Conservation (phyloP, 2,888 invertebrate species). For the Drosophila stalkeri region DNA sequence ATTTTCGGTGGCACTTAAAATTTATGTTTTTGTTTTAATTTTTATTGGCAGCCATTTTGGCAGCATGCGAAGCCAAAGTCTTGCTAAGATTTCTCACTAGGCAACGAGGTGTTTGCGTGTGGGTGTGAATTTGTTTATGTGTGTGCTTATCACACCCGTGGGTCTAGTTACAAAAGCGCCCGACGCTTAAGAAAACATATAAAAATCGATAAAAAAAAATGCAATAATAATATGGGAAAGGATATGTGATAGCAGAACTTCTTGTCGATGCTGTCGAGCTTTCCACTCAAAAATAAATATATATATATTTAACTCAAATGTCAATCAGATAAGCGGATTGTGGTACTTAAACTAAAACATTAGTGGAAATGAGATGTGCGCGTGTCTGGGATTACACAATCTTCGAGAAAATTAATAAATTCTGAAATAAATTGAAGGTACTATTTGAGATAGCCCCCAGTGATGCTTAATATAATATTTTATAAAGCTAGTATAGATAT, state of each 20-base stretch:
- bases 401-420: background rate
- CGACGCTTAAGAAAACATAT: constrained; percentile 32
- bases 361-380: background rate
- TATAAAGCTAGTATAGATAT: background rate
- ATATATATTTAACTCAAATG: constrained; percentile 17
- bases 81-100: constrained; percentile 37
- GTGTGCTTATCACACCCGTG: constrained; percentile 55
- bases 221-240: constrained; percentile 17
- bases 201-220: constrained; percentile 18
- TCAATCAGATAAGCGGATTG: constrained; percentile 18
- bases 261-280: background rate
- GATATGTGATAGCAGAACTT: constrained; percentile 15
- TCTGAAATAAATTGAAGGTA: background rate
- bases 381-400: background rate
- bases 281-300: constrained; percentile 8
- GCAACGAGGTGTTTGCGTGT: constrained; percentile 18
- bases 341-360: constrained; percentile 9
- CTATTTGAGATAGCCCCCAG: background rate
- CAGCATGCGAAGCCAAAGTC: constrained; percentile 30
- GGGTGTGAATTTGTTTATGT: constrained; percentile 51
- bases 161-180: constrained; percentile 38
- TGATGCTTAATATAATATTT: too few species aligned
- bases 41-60: constrained; percentile 60
- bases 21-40: constrained; percentile 59
- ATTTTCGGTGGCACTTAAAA: constrained; percentile 36